These are phyloP conservation scores for Timema podura DNA, from an alignment of 2,888 invertebrate genomes.

Conservation along the genomic window DNA sequence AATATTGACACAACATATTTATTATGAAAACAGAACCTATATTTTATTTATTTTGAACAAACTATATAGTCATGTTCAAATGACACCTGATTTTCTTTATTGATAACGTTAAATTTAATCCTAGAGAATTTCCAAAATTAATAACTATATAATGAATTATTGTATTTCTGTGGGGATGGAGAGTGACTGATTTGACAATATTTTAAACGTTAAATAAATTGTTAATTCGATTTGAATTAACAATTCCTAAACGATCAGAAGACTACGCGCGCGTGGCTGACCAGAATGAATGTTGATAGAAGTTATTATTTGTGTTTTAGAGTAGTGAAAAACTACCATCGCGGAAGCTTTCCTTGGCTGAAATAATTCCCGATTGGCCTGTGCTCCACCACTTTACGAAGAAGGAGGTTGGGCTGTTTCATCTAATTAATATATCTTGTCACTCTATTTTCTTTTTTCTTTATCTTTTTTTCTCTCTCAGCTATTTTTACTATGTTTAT, in stretches of 20 bases:
- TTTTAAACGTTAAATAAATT: too few relatives aligned
- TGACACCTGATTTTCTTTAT: too few relatives aligned
- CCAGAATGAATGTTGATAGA: constrained; percentile 3
- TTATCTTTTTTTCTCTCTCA: constrained; percentile 25
- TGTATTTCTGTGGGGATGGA: too few relatives aligned
- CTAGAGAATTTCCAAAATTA: too few relatives aligned
- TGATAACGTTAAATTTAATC: too few relatives aligned
- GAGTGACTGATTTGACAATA: too few relatives aligned
- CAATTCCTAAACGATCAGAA: not conserved
- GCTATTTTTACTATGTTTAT: too few relatives aligned
- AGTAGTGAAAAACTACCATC: constrained; percentile 46
- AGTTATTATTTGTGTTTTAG: constrained; percentile 39
- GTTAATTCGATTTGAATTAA: not conserved
- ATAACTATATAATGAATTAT: too few relatives aligned
- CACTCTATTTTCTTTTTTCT: constrained; percentile 30
- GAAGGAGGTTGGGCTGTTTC: constrained; percentile 73
- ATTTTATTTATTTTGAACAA: too few relatives aligned
- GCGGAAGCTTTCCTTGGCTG: constrained; percentile 86
- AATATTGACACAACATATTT: too few relatives aligned
- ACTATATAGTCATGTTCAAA: too few relatives aligned
- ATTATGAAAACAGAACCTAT: too few relatives aligned
- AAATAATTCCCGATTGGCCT: constrained; percentile 96
- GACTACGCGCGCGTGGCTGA: not conserved
- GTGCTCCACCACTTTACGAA: constrained; percentile 76
- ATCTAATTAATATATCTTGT: constrained; percentile 30